phyloP scores from a whole-genome alignment of 2,113 vertebrate species.

The Alosa alosa region DNA sequence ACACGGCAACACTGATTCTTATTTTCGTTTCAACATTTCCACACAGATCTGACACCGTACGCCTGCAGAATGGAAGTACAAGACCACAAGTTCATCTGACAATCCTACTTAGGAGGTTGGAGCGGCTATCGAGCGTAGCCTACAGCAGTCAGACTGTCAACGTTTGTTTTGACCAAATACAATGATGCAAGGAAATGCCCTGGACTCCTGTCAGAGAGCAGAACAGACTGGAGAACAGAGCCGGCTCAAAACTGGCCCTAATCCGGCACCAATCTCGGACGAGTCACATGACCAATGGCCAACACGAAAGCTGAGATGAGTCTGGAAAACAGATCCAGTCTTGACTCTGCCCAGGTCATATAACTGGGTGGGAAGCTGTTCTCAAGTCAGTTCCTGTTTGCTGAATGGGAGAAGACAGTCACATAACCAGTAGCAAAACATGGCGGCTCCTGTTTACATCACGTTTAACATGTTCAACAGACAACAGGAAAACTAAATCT shows the following conservation, averaged over 20 bases:
- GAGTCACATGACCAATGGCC: neutral
- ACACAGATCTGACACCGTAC: neutral
- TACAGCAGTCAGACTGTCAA: neutral
- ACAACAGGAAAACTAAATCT: slow-evolving; percentile 67
- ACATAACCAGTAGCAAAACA: slow-evolving; percentile 6
- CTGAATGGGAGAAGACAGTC: neutral
- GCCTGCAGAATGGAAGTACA: neutral
- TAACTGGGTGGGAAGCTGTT: neutral
- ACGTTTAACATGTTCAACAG: slow-evolving; percentile 38
- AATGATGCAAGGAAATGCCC: neutral
- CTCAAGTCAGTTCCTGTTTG: neutral
- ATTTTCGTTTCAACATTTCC: neutral
- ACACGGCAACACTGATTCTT: neutral
- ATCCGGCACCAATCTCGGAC: neutral
- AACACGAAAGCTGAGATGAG: neutral
- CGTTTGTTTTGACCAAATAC: neutral
- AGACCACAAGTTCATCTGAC: neutral
- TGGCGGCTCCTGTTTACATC: neutral
- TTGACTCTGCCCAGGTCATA: neutral
- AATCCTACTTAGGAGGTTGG: neutral
- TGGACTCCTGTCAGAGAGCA: neutral
- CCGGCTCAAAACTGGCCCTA: neutral
- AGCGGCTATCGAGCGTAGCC: neutral
- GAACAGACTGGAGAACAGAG: neutral
- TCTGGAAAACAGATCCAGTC: neutral